Conservation (phyloP, 1,140 invertebrate genomes). For the Bombus confusus region DNA sequence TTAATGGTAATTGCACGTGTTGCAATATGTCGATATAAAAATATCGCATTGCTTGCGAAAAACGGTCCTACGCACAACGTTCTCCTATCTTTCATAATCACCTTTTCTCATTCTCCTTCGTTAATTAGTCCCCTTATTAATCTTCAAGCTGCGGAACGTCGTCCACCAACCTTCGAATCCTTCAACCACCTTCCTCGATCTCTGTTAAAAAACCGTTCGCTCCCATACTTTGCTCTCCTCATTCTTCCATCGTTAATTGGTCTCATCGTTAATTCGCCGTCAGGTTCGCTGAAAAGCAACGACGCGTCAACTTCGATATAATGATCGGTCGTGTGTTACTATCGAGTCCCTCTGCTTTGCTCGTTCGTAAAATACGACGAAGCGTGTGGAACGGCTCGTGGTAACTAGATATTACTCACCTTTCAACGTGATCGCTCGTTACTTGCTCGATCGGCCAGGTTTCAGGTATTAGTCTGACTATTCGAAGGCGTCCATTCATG, state of each 20-base stretch:
- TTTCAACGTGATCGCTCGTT: conserved; percentile 53
- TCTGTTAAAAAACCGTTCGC: not conserved
- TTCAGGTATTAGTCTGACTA: conserved; percentile 39
- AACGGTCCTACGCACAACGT: no score
- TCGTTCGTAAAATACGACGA: conserved; percentile 41
- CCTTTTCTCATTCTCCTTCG: no score
- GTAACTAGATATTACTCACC: conserved; percentile 55
- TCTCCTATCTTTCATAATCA: no score
- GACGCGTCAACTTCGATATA: conserved; percentile 37
- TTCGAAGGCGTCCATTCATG: conserved; percentile 37
- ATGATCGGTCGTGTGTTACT: conserved; percentile 31
- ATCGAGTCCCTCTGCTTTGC: conserved; percentile 18
- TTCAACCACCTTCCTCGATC: no score
- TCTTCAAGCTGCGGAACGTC: no score
- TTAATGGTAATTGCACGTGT: no score
- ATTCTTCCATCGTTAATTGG: not conserved
- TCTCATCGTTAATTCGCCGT: conserved; percentile 28
- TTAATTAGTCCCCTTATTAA: no score
- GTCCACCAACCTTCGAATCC: no score
- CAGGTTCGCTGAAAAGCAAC: conserved; percentile 16
- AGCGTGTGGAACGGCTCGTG: conserved; percentile 8
- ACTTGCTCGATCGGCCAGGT: conserved; percentile 32
- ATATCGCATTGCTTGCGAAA: no score
- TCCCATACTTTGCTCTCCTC: not conserved
- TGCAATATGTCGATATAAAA: no score